These are phyloP conservation scores for Eulacestoma nigropectus DNA, from an alignment of 2,113 vertebrate species.

Conservation along the genomic window DNA sequence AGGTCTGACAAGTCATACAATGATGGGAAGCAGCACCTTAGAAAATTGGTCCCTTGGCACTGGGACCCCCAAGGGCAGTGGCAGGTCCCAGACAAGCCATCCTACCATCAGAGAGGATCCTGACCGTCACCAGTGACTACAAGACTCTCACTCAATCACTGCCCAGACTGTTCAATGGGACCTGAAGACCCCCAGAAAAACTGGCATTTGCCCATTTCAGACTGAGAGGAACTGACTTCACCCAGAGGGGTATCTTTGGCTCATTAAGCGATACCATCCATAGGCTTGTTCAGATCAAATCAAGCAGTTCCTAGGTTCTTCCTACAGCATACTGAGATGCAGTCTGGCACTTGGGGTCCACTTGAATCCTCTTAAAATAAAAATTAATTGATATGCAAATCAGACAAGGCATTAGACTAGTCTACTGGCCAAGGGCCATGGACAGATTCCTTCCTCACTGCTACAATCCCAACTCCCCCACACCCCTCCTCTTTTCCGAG, in stretches of 20 bases:
- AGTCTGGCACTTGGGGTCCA: conserved; percentile 5
- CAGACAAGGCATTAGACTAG: background rate
- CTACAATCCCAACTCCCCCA: background rate
- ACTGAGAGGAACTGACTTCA: background rate
- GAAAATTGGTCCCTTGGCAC: background rate
- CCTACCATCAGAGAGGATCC: background rate
- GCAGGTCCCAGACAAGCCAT: background rate
- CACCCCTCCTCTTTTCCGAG: background rate
- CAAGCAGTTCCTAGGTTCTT: background rate
- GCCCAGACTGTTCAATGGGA: background rate
- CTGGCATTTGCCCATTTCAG: rapidly evolving
- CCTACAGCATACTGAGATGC: background rate
- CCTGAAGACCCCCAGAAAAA: background rate
- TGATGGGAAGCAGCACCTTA: background rate
- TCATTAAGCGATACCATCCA: background rate
- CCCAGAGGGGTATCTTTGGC: background rate
- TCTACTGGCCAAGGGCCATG: background rate
- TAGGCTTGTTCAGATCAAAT: background rate
- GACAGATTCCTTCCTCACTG: background rate
- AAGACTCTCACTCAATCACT: background rate
- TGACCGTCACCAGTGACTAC: background rate
- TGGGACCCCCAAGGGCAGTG: rapidly evolving
- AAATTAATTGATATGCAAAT: conserved; percentile 31
- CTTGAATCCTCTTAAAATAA: conserved; percentile 17
- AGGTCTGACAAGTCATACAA: rapidly evolving